Conservation (phyloP, 2,888 invertebrate genomes). For the Ferrisia virgata region DNA sequence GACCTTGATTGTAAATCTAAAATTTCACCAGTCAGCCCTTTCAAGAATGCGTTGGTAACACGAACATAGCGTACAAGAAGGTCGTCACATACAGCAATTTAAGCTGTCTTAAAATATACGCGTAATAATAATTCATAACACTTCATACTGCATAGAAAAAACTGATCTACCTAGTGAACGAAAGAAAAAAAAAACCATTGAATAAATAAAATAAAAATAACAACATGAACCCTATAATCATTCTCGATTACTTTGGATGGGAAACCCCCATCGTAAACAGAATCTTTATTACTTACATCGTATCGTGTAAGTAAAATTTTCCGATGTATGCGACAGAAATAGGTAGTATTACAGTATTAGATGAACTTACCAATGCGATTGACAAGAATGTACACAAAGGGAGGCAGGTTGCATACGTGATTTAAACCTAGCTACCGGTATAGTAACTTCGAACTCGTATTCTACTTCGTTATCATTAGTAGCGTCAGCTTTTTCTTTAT, state of each 20-base stretch:
- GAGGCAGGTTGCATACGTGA: conserved; percentile 17
- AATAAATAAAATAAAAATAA: background rate
- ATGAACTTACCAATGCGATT: conserved; percentile 15
- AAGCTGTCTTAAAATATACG: background rate
- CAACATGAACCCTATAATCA: background rate
- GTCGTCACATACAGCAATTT: background rate
- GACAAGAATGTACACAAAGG: conserved; percentile 16
- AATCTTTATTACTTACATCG: too few relatives aligned
- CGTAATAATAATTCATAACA: background rate
- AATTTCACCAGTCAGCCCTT: background rate
- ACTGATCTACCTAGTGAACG: background rate
- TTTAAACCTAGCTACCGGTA: conserved; percentile 47
- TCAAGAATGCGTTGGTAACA: background rate
- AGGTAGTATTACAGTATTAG: too few relatives aligned
- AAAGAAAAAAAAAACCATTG: background rate
- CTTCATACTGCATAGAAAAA: background rate
- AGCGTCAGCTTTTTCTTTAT: background rate
- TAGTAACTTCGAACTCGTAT: conserved; percentile 48
- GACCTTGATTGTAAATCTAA: conserved; percentile 13
- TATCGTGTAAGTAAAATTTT: too few relatives aligned
- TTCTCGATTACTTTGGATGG: too few relatives aligned
- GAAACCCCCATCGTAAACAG: too few relatives aligned
- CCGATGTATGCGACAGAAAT: too few relatives aligned
- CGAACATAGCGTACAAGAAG: background rate
- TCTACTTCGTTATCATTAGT: conserved; percentile 42